Conservation (phyloP, 2,113 vertebrate species). For the Numida meleagris region DNA sequence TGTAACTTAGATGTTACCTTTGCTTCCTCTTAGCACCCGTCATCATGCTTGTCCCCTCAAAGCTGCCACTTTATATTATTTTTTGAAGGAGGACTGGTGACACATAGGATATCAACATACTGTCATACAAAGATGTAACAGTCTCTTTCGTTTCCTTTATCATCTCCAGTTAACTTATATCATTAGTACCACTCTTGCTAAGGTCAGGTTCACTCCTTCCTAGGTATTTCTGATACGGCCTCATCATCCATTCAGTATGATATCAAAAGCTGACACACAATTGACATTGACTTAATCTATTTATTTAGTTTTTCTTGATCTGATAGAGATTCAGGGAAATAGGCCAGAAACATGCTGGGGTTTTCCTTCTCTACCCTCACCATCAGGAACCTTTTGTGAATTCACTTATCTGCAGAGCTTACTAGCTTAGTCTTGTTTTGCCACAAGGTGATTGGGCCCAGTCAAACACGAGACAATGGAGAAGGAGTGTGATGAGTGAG, state of each 20-base stretch:
- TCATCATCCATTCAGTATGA: neutral
- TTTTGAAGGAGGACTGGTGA: neutral
- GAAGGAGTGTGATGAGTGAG: neutral
- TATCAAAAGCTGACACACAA: neutral
- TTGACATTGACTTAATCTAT: neutral
- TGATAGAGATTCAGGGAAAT: neutral
- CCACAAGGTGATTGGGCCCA: neutral
- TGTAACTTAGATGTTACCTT: neutral
- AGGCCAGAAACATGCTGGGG: neutral
- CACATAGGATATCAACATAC: neutral
- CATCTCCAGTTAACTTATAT: neutral
- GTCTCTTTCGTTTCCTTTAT: neutral
- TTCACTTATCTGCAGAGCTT: neutral
- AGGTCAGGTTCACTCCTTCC: neutral
- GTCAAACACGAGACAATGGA: neutral
- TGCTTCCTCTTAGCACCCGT: neutral
- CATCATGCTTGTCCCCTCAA: neutral
- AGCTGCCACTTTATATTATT: neutral
- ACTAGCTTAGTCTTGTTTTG: neutral
- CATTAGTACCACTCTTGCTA: neutral
- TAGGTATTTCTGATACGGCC: neutral
- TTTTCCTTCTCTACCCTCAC: neutral
- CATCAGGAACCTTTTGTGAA: neutral
- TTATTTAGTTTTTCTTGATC: neutral
- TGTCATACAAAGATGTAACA: neutral